Evolutionary conservation across 2,888 invertebrate genomes (phyloP).

Genomic region (Drosophila bunnanda): DNA sequence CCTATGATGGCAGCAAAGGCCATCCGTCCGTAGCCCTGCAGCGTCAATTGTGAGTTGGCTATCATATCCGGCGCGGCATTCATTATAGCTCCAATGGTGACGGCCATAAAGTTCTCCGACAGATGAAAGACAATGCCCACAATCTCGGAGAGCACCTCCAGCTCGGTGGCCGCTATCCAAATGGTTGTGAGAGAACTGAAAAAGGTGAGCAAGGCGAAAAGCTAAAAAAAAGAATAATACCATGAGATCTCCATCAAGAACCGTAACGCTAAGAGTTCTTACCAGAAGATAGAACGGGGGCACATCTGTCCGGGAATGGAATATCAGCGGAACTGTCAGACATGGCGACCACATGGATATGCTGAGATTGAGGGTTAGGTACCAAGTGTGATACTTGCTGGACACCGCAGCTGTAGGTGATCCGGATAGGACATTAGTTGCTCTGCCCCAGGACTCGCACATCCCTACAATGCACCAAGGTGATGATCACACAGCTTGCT

Average conservation of each 20-base stretch:
- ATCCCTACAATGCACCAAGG: slow-evolving; percentile 39
- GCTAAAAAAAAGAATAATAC: slow-evolving; percentile 18
- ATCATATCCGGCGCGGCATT: slow-evolving; percentile 45
- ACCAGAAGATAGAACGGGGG: slow-evolving; percentile 56
- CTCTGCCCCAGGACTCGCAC: neutral
- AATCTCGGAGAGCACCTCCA: slow-evolving; percentile 51
- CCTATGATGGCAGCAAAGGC: slow-evolving; percentile 54
- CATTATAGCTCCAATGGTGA: slow-evolving; percentile 37
- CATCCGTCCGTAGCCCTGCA: slow-evolving; percentile 60
- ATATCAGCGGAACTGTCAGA: slow-evolving; percentile 50
- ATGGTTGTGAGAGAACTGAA: slow-evolving; percentile 42
- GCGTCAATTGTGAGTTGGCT: slow-evolving; percentile 46
- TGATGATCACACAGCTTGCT: slow-evolving; percentile 65
- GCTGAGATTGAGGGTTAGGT: slow-evolving; percentile 3
- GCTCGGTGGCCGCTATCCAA: slow-evolving; percentile 38
- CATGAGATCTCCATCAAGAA: no score
- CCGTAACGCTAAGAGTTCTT: neutral
- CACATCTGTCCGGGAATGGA: slow-evolving; percentile 54
- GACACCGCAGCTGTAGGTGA: slow-evolving; percentile 24
- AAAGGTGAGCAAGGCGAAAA: slow-evolving; percentile 35
- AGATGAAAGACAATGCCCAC: slow-evolving; percentile 40
- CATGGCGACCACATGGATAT: slow-evolving; percentile 34
- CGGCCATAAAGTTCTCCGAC: slow-evolving; percentile 45
- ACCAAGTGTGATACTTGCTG: slow-evolving; percentile 16
- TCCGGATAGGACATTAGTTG: fast-evolving